Conservation (phyloP, 2,888 invertebrate genomes). For the Aproaerema taeniolella region DNA sequence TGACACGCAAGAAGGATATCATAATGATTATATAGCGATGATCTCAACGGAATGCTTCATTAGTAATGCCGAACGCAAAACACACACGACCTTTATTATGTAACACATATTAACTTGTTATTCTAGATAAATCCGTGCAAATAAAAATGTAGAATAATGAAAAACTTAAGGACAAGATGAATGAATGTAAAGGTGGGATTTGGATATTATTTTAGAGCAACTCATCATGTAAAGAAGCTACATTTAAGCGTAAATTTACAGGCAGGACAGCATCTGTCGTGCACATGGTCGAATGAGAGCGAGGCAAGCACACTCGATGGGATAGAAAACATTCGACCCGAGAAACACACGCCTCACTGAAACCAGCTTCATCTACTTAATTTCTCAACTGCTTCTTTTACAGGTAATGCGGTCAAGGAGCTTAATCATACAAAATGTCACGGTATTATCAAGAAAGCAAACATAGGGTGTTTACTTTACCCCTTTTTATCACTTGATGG, state of each 20-base stretch:
- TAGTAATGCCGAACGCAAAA: constrained; percentile 33
- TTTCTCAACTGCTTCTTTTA: constrained; percentile 40
- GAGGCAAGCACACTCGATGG: constrained; percentile 50
- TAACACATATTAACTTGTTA: too few relatives aligned
- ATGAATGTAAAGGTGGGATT: too few relatives aligned
- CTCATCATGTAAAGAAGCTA: background rate
- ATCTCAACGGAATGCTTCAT: constrained; percentile 40
- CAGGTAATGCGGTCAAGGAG: constrained; percentile 54
- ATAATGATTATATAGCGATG: constrained; percentile 37
- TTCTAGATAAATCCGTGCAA: constrained; percentile 11
- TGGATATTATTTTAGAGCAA: too few relatives aligned
- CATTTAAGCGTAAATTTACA: background rate
- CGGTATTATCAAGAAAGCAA: constrained; percentile 29
- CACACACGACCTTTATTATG: constrained; percentile 15
- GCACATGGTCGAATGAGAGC: constrained; percentile 57
- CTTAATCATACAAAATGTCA: constrained; percentile 30
- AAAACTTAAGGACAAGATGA: too few relatives aligned
- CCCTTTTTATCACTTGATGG: background rate
- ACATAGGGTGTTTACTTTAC: constrained; percentile 29
- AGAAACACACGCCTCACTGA: constrained; percentile 37
- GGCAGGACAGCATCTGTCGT: constrained; percentile 58
- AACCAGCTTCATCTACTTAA: constrained; percentile 44
- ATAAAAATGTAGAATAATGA: background rate
- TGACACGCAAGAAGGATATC: constrained; percentile 32
- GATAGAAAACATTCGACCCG: constrained; percentile 49